phyloP scores from a whole-genome alignment of 2,888 invertebrate genomes.

The Arrhopalites spinosus region DNA sequence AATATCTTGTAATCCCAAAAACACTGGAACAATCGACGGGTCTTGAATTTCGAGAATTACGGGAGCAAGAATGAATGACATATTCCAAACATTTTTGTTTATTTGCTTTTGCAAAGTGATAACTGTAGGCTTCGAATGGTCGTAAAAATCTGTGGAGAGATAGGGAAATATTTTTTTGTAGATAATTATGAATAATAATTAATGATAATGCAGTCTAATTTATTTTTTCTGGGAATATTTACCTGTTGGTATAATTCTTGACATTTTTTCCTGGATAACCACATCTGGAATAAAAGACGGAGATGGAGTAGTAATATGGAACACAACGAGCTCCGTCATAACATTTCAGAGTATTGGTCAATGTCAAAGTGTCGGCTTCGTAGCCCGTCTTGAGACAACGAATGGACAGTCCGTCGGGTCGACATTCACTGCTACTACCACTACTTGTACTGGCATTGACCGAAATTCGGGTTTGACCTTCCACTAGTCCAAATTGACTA shows the following conservation, averaged over 20 bases:
- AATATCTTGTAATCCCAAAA: slow-evolving; percentile 20
- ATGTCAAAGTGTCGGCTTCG: slow-evolving; percentile 15
- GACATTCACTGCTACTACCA: slow-evolving; percentile 2
- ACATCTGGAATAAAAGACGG: slow-evolving; percentile 17
- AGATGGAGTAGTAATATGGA: slow-evolving; percentile 18
- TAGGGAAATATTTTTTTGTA: too few relatives aligned
- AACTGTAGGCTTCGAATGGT: slow-evolving; percentile 21
- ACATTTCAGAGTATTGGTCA: slow-evolving; percentile 14
- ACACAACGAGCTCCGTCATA: slow-evolving; percentile 13
- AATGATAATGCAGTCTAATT: too few relatives aligned
- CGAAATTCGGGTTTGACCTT: too few relatives aligned
- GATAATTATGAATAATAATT: too few relatives aligned
- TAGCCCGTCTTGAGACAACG: slow-evolving; percentile 16
- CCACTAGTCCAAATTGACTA: background rate
- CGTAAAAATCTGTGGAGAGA: background rate
- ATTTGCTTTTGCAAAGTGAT: slow-evolving; percentile 16
- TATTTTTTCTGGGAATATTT: too few relatives aligned
- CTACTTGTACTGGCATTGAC: too few relatives aligned
- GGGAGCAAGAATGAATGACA: slow-evolving; percentile 21
- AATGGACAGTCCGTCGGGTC: slow-evolving; percentile 11
- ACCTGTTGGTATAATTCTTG: slow-evolving; percentile 12
- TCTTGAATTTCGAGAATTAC: background rate
- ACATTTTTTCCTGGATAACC: slow-evolving; percentile 6
- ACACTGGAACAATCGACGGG: slow-evolving; percentile 4
- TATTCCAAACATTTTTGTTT: slow-evolving; percentile 16